Evolutionary conservation across 1,140 invertebrate genomes (phyloP).

Genomic region (Drosophila bocqueti): DNA sequence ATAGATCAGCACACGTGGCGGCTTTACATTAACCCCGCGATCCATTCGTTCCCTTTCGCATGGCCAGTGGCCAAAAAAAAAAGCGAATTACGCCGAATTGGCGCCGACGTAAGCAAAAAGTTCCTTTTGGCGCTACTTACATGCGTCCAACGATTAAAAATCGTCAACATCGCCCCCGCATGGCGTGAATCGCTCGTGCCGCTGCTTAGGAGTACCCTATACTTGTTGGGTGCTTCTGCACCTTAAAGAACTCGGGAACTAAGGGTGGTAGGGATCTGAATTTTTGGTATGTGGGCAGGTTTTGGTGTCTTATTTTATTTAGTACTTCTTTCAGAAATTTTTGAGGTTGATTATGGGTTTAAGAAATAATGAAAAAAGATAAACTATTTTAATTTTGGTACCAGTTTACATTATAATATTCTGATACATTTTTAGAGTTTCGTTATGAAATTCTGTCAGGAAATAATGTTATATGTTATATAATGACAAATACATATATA

Average conservation of each 20-base stretch:
- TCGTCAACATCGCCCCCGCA: conserved; percentile 68
- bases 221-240: neutral
- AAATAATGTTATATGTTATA: no score
- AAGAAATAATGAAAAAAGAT: no score
- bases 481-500: no score
- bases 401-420: neutral
- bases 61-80: conserved; percentile 54
- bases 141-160: conserved; percentile 47
- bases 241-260: conserved; percentile 13
- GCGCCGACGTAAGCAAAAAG: conserved; percentile 34
- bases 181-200: conserved; percentile 41
- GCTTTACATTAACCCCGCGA: conserved; percentile 19
- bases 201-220: conserved; percentile 6
- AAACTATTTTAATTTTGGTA: no score
- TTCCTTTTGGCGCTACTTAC: conserved; percentile 52
- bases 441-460: no score
- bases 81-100: conserved; percentile 45
- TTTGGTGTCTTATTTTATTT: neutral
- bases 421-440: neutral
- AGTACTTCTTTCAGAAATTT: neutral
- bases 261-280: neutral
- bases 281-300: conserved; percentile 5
- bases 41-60: conserved; percentile 7
- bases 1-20: conserved; percentile 65
- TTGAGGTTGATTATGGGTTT: accelerated